Base-by-base conservation (phyloP, 2,888 invertebrate genomes). In the Dasypogon diadema region DNA sequence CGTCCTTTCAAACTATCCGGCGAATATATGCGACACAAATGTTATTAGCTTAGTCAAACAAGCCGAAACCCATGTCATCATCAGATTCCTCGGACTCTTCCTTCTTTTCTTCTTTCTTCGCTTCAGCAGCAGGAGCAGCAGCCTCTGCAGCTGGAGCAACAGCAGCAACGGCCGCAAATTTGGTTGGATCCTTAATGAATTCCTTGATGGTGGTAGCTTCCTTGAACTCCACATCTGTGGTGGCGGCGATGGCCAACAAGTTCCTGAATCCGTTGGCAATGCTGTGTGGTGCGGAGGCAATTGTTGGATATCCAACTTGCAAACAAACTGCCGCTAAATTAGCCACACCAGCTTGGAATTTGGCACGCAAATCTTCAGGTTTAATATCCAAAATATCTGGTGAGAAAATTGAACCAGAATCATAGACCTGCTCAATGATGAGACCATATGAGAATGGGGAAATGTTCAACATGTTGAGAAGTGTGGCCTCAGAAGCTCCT, bases 401-500 rank as follows among this genome's bases (percentile, higher is more conserved):
- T 16, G 96, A 94, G 87, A 99, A 99, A 83, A 98, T 94, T 81
- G 98, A 98, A 76, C 99, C 99, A 79, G 97, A 97, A 86, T 99
- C 99, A 82, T 98, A 99, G 1, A 99, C 99, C 90, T 94, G 94
- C 87, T 95, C 94, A 79, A 99, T 96, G 54, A 94, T 88, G 82
- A 99, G 90, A 89, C 99, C 99, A 84, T 99, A 99, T 72, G 97
- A 97, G 90, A 99, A 99, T 68, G 99, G 99, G 85, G 98, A 98
- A 87, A 99, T 98, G 90, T 98, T 98, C 89, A 99, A 91, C 99
- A 99, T 99, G 91, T 99, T 99, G 81, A 99, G 90, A 76, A 99
- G 92, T 12, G 99, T 98, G 48, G 99, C 97, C 89, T 99, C 99
- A 54, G 98, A 98, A 84, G 98, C 97, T 83, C 99, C 99, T 78